phyloP scores from a whole-genome alignment of 2,888 invertebrate genomes.

The Encarsia formosa region DNA sequence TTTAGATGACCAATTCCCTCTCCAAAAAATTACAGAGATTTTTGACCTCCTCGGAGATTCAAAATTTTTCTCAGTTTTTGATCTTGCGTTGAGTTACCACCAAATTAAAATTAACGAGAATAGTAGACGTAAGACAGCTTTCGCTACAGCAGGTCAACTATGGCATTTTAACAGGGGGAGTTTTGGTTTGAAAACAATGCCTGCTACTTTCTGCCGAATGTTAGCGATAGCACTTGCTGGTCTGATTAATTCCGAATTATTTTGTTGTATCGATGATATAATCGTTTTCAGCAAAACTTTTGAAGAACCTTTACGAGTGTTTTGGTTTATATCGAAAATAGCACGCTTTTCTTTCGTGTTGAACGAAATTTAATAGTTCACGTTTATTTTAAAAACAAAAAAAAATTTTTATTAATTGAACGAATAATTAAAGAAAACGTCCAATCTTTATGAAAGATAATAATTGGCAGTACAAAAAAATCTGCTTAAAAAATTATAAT shows the following conservation, averaged over 20 bases:
- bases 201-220: neutral
- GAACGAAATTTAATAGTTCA: no score
- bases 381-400: no score
- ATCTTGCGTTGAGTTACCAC: neutral
- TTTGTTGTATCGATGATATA: neutral
- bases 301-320: slow-evolving; percentile 2
- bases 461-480: no score
- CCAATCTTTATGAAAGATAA: no score
- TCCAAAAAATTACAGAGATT: neutral
- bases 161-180: neutral
- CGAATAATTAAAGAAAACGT: no score
- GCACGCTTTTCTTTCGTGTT: no score
- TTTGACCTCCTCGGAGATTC: neutral
- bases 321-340: no score
- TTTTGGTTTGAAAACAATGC: neutral
- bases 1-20: neutral
- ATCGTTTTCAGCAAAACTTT: neutral
- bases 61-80: neutral
- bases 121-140: neutral
- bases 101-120: neutral
- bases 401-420: no score
- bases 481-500: no score
- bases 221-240: neutral
- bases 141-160: neutral
- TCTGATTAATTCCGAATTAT: neutral